phyloP scores from a whole-genome alignment of 92 coral and sea anemone species.

The Zoanthus sociatus region DNA sequence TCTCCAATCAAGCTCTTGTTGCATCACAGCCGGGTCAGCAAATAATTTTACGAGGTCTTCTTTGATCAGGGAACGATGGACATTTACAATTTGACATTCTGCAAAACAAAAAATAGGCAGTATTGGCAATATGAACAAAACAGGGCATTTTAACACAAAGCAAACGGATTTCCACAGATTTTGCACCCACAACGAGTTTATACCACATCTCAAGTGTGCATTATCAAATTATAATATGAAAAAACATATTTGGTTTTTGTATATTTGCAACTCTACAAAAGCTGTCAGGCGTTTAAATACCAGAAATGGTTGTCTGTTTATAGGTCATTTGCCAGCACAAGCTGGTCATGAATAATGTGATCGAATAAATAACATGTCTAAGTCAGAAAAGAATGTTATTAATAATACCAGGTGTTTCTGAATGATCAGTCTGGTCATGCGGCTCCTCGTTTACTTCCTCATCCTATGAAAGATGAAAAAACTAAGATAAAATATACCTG shows the following conservation, averaged over 20 bases:
- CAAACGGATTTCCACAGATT: slow-evolving; percentile 37
- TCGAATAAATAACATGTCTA: slow-evolving; percentile 22
- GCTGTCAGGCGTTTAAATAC: no score
- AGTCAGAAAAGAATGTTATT: slow-evolving; percentile 28
- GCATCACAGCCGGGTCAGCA: slow-evolving; percentile 52
- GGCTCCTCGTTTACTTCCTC: slow-evolving; percentile 53
- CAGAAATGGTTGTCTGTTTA: no score
- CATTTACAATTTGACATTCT: slow-evolving; percentile 42
- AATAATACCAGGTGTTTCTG: slow-evolving; percentile 52
- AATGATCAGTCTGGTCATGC: slow-evolving; percentile 21
- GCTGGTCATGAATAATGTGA: slow-evolving; percentile 3
- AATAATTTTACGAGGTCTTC: slow-evolving; percentile 61
- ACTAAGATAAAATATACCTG: slow-evolving; percentile 35
- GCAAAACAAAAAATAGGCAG: slow-evolving; percentile 17
- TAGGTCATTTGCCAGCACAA: no score
- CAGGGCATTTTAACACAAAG: slow-evolving; percentile 30
- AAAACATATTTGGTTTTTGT: no score
- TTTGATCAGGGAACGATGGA: slow-evolving; percentile 58
- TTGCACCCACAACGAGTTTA: slow-evolving; percentile 40
- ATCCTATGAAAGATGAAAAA: slow-evolving; percentile 56
- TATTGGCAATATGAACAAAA: slow-evolving; percentile 28
- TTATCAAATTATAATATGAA: no score
- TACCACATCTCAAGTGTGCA: no score
- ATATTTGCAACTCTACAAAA: no score
- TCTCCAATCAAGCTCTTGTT: slow-evolving; percentile 57